These are phyloP conservation scores for Euphydryas editha DNA, from an alignment of 2,888 invertebrate species.

Conservation along the genomic window DNA sequence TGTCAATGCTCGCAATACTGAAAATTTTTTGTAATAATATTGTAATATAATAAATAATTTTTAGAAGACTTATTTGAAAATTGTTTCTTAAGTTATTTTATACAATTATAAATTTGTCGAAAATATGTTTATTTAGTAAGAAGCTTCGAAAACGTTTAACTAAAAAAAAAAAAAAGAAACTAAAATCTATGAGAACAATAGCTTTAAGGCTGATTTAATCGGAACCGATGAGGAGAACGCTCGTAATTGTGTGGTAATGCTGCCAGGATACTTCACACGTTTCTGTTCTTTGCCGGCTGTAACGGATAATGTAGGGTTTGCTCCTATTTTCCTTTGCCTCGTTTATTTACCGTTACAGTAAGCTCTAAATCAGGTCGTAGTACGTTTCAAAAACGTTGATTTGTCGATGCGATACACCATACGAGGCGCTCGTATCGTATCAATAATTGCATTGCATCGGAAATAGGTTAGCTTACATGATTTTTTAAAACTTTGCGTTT, in stretches of 20 bases:
- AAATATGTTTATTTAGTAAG: too few relatives aligned
- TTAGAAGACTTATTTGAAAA: too few relatives aligned
- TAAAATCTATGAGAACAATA: not conserved
- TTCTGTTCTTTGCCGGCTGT: constrained; percentile 17
- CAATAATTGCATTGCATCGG: not conserved
- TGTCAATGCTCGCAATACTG: constrained; percentile 4
- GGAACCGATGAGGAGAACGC: not conserved
- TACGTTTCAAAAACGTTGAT: constrained; percentile 16
- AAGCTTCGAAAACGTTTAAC: too few relatives aligned
- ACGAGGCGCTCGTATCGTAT: constrained; percentile 13
- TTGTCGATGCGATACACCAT: constrained; percentile 1
- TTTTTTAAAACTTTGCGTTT: too few relatives aligned
- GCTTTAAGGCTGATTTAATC: not conserved
- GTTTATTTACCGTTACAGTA: constrained; percentile 18
- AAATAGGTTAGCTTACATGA: too few relatives aligned
- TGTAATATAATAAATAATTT: too few relatives aligned
- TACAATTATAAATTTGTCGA: too few relatives aligned
- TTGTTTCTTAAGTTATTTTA: too few relatives aligned
- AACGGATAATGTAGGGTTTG: constrained; percentile 23
- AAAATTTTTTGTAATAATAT: not conserved
- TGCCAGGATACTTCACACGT: constrained; percentile 20
- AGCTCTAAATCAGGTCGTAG: constrained; percentile 11
- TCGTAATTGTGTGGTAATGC: constrained; percentile 10
- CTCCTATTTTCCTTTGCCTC: constrained; percentile 17
- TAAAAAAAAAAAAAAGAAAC: too few relatives aligned